A percentile compares a stretch with the other conserved stretches of the same genome.
phyloP scores from a whole-genome alignment of 2,888 invertebrate genomes.

The Taphrorychus bicolor region DNA sequence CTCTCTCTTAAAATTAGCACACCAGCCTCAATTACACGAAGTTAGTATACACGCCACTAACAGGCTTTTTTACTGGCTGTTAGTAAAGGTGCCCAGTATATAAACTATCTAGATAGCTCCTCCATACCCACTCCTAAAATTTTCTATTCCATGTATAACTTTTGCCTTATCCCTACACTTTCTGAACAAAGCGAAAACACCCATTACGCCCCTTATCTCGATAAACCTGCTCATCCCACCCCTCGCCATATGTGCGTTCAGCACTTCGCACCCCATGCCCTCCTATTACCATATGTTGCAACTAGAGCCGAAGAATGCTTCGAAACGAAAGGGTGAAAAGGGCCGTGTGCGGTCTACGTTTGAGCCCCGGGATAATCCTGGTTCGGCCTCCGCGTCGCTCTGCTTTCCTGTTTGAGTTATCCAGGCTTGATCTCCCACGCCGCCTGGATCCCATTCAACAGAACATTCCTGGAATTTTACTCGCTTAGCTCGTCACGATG shows the following conservation, averaged over 20 bases:
- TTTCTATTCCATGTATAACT: no score
- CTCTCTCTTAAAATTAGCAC: no score
- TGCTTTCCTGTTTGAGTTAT: constrained; percentile 51
- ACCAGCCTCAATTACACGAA: no score
- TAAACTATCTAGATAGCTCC: no score
- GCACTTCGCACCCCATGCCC: constrained; percentile 4
- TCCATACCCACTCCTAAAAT: no score
- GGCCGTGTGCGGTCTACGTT: not conserved
- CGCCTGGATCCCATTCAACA: constrained; percentile 26
- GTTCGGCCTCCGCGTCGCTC: constrained; percentile 41
- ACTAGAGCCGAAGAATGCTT: not conserved
- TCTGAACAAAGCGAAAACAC: no score
- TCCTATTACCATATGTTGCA: constrained; percentile 34
- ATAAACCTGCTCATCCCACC: not conserved
- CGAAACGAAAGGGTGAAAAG: constrained; percentile 10
- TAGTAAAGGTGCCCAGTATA: no score
- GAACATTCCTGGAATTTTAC: not conserved
- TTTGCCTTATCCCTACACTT: no score
- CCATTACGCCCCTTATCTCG: not conserved
- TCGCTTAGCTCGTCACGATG: no score
- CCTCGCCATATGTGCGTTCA: not conserved
- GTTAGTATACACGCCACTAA: no score
- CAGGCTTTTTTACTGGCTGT: no score
- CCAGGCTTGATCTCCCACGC: constrained; percentile 53
- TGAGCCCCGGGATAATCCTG: constrained; percentile 41